Evolutionary conservation across 2,113 vertebrate species (phyloP), one percentile per base, ranked within the genome.

Genomic region (Pelmatolapia mariae): DNA sequence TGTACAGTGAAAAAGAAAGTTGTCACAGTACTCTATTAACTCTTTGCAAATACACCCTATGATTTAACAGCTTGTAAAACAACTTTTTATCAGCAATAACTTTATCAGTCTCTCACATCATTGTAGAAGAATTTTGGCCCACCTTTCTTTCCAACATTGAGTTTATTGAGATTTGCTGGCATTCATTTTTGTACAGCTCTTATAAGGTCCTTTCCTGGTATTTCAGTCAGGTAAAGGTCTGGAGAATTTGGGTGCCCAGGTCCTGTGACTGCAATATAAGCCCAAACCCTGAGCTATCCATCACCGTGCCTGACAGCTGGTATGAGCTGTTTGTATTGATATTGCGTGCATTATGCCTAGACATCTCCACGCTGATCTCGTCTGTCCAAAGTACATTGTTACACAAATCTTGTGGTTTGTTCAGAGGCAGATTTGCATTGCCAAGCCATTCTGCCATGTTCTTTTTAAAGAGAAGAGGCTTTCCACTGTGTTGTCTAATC

Each of bases 101-200:
- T 31, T 6, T 33, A 63, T 19, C 2, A 1, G 31, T 66, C 31
- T 19, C 2, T 66, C 31, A 13, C 33, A 38, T 38, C 10, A 10
- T 12, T 8, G 61, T 8, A 12, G 7, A 38, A n/a, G 0, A 0
- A 66, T 38, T 38, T 66, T 36, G 29, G 31, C 31, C 10, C 59
- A 36, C 59, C 10, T 33, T 2, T 63, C 5, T 63, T 19, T 10
- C 10, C 16, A 63, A 33, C 2, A 19, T 63, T 33, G 16, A 66
- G 13, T 43, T 71, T 24, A 43, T 45, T 73, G 5, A 73, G 13
- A 8, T 45, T 73, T 10, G 66, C 13, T 6, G 13, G 9, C 13
- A 45, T 45, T 45, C 7, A 2, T 7, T 26, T 18, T 45, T 26
- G 40, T 43, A 15, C 22, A 45, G 13, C 8, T 26, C 40, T 26